A percentile compares a stretch with the other conserved stretches of the same genome.
phyloP scores from a whole-genome alignment of 2,797 vertebrate genomes.

The Mus spretus region DNA sequence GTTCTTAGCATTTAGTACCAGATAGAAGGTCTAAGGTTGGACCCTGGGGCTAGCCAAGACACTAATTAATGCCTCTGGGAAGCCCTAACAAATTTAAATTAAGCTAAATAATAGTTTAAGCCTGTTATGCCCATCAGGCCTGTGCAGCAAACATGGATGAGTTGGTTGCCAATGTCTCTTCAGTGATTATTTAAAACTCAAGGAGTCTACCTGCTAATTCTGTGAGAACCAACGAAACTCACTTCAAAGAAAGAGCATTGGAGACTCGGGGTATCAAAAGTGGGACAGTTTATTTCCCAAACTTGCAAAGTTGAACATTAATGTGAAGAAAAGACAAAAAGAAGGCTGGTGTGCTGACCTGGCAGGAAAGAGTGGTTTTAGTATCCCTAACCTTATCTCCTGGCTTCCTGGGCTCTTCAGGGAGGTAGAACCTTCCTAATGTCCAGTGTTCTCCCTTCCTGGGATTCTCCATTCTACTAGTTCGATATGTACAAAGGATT shows the following conservation, averaged over 20 bases:
- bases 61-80: neutral
- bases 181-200: neutral
- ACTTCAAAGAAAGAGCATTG: neutral
- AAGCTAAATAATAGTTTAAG: neutral
- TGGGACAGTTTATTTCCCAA: neutral
- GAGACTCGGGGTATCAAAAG: neutral
- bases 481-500: neutral
- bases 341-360: neutral
- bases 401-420: too few species aligned
- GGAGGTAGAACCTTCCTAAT: neutral
- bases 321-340: neutral
- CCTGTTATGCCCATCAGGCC: neutral
- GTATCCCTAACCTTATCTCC: neutral
- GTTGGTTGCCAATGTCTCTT: neutral
- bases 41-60: neutral
- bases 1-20: neutral
- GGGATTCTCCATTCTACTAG: neutral
- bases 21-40: neutral
- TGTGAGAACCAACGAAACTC: neutral
- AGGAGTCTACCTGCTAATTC: neutral
- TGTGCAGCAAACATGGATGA: neutral
- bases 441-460: neutral
- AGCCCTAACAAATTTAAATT: neutral
- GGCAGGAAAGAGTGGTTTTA: neutral
- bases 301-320: neutral